A percentile compares a stretch with the other conserved stretches of the same genome.
Evolutionary conservation across 2,888 invertebrate genomes (phyloP).

Genomic region (Carpatolechia fugitivella): DNA sequence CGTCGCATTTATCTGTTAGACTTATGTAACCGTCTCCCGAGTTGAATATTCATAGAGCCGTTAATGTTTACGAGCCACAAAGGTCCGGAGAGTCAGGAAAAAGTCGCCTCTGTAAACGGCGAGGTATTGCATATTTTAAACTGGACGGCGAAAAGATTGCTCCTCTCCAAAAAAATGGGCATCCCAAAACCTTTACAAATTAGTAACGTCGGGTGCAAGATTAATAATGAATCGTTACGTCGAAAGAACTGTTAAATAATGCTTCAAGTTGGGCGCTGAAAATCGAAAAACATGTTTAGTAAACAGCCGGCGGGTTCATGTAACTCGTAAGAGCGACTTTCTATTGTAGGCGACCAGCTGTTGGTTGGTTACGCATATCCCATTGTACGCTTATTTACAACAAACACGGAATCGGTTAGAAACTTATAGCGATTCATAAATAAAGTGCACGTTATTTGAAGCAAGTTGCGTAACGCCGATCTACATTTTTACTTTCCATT

Average conservation of each 20-base stretch:
- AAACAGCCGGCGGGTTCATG: slow-evolving; percentile 58
- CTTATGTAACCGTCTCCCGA: slow-evolving; percentile 3
- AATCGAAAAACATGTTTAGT: slow-evolving; percentile 49
- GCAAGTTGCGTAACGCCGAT: not conserved
- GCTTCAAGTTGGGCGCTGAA: slow-evolving; percentile 15
- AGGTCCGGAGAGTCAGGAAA: not conserved
- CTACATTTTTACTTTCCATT: not conserved
- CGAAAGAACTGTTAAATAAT: not conserved
- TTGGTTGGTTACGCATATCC: slow-evolving; percentile 55
- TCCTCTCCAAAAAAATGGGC: not conserved
- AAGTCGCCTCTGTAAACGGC: not conserved
- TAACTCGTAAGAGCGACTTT: slow-evolving; percentile 58
- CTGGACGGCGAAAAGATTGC: not conserved
- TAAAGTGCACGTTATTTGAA: not conserved
- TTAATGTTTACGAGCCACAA: slow-evolving; percentile 4
- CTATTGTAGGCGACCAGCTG: slow-evolving; percentile 70
- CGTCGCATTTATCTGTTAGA: slow-evolving; percentile 4
- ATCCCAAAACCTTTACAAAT: not conserved
- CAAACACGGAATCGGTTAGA: slow-evolving; percentile 39
- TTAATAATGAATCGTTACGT: not conserved
- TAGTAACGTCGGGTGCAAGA: not conserved
- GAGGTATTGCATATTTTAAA: not conserved
- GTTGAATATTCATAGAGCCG: slow-evolving; percentile 7
- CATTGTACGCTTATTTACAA: slow-evolving; percentile 61
- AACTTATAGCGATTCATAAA: slow-evolving; percentile 24